These are phyloP conservation scores for Trichogramma evanescens DNA, from an alignment of 2,888 invertebrate genomes.

Conservation along the genomic window DNA sequence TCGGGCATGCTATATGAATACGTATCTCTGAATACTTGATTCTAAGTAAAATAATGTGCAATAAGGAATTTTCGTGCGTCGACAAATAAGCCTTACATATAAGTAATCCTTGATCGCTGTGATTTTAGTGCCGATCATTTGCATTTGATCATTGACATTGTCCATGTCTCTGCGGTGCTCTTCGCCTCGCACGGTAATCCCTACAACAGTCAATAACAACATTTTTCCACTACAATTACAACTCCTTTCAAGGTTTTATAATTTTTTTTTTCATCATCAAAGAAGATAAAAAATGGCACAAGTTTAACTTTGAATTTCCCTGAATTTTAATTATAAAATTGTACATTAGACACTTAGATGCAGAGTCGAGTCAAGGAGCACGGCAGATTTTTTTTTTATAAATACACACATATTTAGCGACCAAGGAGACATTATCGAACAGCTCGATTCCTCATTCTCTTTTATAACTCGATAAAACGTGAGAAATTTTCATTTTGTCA, in stretches of 20 bases:
- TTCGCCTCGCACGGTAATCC: constrained; percentile 39
- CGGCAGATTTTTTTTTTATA: constrained; percentile 25
- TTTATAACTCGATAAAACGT: not conserved
- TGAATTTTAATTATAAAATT: not conserved
- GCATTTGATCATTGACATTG: constrained; percentile 39
- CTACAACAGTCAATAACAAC: constrained; percentile 45
- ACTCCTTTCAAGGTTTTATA: not conserved
- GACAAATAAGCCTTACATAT: constrained; percentile 39
- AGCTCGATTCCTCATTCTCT: constrained; percentile 17
- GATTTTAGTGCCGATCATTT: constrained; percentile 48
- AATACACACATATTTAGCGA: constrained; percentile 27
- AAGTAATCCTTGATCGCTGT: constrained; percentile 48
- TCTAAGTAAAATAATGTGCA: not conserved
- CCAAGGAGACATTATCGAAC: constrained; percentile 41
- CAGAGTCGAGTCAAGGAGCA: constrained; percentile 25
- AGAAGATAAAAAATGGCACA: not conserved
- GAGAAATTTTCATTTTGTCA: no score
- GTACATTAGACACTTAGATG: not conserved
- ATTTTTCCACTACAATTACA: constrained; percentile 40
- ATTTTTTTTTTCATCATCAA: not conserved
- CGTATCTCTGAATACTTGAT: no score
- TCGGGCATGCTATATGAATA: no score
- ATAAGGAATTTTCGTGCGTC: not conserved
- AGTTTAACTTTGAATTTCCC: not conserved
- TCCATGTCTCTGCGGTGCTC: constrained; percentile 46